Base-by-base conservation (phyloP, 2,888 invertebrate species). In the Parnassius glacialis region DNA sequence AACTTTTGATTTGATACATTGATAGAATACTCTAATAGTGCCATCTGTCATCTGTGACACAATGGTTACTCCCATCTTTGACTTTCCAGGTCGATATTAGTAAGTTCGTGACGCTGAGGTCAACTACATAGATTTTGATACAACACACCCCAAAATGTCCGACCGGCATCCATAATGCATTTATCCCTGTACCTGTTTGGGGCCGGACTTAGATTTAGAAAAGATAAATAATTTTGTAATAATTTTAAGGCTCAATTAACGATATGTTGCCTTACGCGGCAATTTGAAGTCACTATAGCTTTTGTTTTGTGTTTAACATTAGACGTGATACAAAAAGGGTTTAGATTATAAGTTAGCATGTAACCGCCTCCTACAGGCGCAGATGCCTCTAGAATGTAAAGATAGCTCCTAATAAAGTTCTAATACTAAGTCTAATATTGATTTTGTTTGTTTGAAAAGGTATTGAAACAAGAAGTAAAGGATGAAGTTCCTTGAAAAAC, bases 401-500 rank as follows among this genome's bases (percentile, higher is more conserved):
- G 80, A 79, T 87, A 88, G 84, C 76, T 83, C 52, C 80, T 79
- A 88, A 90, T 89, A 90, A 90, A 90, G 87, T 76, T 85, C 81
- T 84, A 83, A 86, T 80, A 85, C 81, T 83, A 91, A 92, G 89
- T 92, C 93, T 93, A 93, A 93, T 93, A 85, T 92, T 92, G 91
- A 93, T 93, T 95, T 95, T 94, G 94, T 95, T 95, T 95, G 94
- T 94, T 95, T 94, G 93, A 94, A 93, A 95, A 95, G 95, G 95
- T 94, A 94, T 94, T 94, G 94, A 94, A 94, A 94, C 94, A 95
- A 94, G 95, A 95, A 94, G 94, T 94, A 94, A 94, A 94, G 95
- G 95, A 94, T 95, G 95, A 95, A 94, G 93, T 93, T 91, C 91
- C 90, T 90, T 90, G 90, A 91, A 90, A 61, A 90, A 87, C 82